phyloP scores from a whole-genome alignment of 2,113 vertebrate species.

The Muntiacus muntjak region DNA sequence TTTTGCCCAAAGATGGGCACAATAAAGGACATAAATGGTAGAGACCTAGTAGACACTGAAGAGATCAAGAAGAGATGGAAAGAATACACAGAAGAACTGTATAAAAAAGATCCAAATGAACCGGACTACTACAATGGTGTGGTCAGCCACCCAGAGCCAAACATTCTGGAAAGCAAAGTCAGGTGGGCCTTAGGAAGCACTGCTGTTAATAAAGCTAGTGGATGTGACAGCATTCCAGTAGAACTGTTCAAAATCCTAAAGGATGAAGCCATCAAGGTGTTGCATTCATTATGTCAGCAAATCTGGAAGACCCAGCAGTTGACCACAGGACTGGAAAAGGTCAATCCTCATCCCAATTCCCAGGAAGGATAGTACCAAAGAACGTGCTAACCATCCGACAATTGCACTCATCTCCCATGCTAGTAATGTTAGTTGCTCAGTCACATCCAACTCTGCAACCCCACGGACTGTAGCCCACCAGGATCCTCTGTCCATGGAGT shows the following conservation, averaged over 20 bases:
- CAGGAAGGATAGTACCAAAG: not conserved
- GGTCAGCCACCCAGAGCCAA: not conserved
- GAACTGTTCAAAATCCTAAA: not conserved
- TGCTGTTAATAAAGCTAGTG: not conserved
- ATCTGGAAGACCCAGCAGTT: not conserved
- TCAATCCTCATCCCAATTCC: not conserved
- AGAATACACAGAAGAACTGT: not conserved
- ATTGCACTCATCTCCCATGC: not conserved
- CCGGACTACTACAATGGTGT: not conserved
- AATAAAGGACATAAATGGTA: not conserved
- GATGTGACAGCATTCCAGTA: not conserved
- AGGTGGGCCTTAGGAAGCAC: not conserved
- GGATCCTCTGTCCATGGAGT: not conserved
- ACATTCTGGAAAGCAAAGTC: not conserved
- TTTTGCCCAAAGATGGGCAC: not conserved
- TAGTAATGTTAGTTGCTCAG: not conserved
- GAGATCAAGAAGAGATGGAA: not conserved
- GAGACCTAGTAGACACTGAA: not conserved
- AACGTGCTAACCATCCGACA: not conserved
- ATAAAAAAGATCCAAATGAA: not conserved
- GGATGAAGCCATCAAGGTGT: not conserved
- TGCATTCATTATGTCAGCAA: not conserved
- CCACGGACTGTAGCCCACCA: not conserved
- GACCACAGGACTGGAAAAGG: not conserved
- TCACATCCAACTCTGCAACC: not conserved